Conservation (phyloP, 2,888 invertebrate species). For the Mesodorylaimus sp. region DNA sequence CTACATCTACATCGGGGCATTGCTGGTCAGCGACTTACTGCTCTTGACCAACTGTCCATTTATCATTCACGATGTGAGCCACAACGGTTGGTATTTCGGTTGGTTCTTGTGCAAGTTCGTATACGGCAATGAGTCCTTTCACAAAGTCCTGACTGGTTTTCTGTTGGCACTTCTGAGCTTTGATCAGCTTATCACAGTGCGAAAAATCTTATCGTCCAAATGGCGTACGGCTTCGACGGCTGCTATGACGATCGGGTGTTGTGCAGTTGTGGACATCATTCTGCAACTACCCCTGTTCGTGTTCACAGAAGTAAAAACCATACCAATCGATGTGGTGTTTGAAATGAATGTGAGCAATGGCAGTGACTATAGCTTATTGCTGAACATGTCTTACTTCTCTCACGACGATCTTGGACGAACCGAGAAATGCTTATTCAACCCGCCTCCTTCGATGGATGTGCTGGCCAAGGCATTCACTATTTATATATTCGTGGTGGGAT, state of each 20-base stretch:
- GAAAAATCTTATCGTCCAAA: not conserved
- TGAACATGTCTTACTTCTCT: not conserved
- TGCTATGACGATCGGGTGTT: not conserved
- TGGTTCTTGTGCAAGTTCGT: not conserved
- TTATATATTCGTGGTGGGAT: not conserved
- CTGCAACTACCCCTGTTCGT: not conserved
- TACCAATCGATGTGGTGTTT: no score
- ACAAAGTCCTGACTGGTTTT: not conserved
- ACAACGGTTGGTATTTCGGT: not conserved
- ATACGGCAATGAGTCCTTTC: not conserved
- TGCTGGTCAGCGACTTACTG: not conserved
- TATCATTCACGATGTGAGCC: not conserved
- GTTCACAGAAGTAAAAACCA: not conserved
- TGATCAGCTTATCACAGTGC: not conserved
- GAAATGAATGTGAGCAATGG: not conserved
- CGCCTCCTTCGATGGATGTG: no score
- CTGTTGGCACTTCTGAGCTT: not conserved
- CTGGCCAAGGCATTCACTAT: not conserved
- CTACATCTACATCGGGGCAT: not conserved
- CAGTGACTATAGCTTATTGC: not conserved
- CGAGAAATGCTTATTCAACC: no score
- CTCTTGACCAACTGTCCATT: not conserved
- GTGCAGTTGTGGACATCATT: not conserved
- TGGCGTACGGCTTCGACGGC: not conserved
- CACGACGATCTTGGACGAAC: no score